These are phyloP conservation scores for Sebastes steindachneri DNA, from an alignment of 2,797 vertebrate species.

Conservation along the genomic window DNA sequence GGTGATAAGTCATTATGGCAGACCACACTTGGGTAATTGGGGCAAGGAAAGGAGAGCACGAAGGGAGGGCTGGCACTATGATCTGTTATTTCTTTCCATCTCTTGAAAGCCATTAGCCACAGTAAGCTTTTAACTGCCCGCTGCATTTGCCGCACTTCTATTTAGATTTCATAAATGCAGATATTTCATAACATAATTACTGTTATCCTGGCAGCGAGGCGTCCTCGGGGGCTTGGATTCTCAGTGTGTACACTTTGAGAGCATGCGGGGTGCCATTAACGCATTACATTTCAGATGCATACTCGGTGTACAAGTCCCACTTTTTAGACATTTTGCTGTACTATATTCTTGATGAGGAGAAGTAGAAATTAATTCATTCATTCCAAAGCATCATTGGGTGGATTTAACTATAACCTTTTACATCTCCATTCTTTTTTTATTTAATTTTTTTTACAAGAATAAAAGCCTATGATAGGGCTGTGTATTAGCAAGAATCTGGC, in stretches of 20 bases:
- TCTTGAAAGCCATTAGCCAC: constrained; percentile 42
- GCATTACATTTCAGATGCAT: not conserved
- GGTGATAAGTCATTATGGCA: constrained; percentile 65
- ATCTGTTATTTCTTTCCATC: constrained; percentile 45
- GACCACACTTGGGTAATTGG: constrained; percentile 64
- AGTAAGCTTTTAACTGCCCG: constrained; percentile 19
- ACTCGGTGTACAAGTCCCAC: not conserved
- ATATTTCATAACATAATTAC: constrained; percentile 41
- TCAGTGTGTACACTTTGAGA: constrained; percentile 4
- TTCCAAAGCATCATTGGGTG: not conserved
- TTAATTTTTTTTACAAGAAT: not conserved
- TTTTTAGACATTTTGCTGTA: not conserved
- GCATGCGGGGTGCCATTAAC: not conserved
- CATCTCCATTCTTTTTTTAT: not conserved
- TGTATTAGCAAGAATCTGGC: too few species aligned
- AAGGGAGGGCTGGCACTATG: constrained; percentile 31
- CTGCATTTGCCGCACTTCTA: constrained; percentile 1
- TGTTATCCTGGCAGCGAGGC: constrained; percentile 11
- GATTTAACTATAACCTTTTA: not conserved
- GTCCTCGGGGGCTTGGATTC: constrained; percentile 1
- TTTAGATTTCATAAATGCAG: constrained; percentile 41
- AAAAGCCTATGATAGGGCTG: too few species aligned
- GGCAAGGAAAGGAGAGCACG: constrained; percentile 31
- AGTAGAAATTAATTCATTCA: not conserved
- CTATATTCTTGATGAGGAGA: not conserved